A percentile compares a stretch with the other conserved stretches of the same genome.
Conservation (phyloP, 2,113 vertebrate species). For the Caretta caretta region DNA sequence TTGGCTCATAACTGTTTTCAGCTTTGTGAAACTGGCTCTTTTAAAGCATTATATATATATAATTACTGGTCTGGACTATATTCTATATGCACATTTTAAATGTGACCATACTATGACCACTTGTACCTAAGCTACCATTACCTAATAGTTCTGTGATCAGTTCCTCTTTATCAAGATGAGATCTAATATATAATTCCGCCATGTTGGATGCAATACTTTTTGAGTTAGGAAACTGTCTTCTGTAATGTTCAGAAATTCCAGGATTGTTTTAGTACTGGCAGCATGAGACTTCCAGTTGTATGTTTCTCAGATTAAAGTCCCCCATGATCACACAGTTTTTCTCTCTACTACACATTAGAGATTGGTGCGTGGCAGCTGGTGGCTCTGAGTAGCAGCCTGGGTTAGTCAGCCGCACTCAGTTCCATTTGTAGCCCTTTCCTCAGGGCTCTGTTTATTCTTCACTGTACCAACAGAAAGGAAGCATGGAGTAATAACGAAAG, state of each 20-base stretch:
- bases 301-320: background rate
- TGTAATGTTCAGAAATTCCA: background rate
- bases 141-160: background rate
- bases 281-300: background rate
- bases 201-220: background rate
- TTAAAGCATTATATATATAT: background rate
- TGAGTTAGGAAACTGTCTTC: background rate
- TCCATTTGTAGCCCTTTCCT: background rate
- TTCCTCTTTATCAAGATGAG: background rate
- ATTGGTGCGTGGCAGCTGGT: background rate
- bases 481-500: background rate
- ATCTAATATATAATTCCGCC: background rate
- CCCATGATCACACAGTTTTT: background rate
- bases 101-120: background rate
- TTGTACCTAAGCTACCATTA: background rate
- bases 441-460: background rate
- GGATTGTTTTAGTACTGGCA: background rate
- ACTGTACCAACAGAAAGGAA: background rate
- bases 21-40: background rate
- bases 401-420: background rate
- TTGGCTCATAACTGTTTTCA: background rate
- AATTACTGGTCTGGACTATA: background rate
- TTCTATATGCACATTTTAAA: background rate
- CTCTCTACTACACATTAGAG: background rate
- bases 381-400: no score